phyloP scores from a whole-genome alignment of 2,888 invertebrate genomes.

The Rhagium mordax region DNA sequence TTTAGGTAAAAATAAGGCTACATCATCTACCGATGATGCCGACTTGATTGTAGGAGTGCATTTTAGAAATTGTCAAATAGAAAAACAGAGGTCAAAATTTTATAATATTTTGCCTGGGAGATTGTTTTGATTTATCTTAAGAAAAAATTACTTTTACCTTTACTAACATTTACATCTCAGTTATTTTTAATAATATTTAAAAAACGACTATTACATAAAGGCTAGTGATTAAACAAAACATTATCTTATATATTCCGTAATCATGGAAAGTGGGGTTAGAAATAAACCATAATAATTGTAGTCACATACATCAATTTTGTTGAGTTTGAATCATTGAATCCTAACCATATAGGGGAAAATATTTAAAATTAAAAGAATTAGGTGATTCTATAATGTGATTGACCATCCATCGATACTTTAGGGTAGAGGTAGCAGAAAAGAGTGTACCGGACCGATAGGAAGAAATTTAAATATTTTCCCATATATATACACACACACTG shows the following conservation, averaged over 20 bases:
- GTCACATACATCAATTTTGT: neutral
- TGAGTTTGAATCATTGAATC: neutral
- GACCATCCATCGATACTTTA: constrained; percentile 15
- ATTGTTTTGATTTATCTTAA: constrained; percentile 8
- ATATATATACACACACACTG: constrained; percentile 57
- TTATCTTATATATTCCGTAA: too few relatives aligned
- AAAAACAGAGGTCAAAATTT: neutral
- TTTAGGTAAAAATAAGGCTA: too few relatives aligned
- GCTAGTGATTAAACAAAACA: too few relatives aligned
- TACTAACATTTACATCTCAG: too few relatives aligned
- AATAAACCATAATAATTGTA: neutral
- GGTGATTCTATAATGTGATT: constrained; percentile 9
- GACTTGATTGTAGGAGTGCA: too few relatives aligned
- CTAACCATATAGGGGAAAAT: constrained; percentile 1
- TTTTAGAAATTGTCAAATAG: too few relatives aligned
- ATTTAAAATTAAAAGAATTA: constrained; percentile 22
- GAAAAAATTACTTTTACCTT: too few relatives aligned
- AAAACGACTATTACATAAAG: too few relatives aligned
- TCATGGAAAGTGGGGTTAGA: neutral
- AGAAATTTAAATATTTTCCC: constrained; percentile 59
- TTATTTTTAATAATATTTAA: too few relatives aligned
- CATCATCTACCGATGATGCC: too few relatives aligned
- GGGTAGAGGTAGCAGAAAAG: constrained; percentile 35
- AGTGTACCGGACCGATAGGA: constrained; percentile 41
- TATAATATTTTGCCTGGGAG: constrained; percentile 12